These are phyloP conservation scores for Brachynemurus nebulosus DNA, from an alignment of 2,888 invertebrate genomes.

Conservation along the genomic window DNA sequence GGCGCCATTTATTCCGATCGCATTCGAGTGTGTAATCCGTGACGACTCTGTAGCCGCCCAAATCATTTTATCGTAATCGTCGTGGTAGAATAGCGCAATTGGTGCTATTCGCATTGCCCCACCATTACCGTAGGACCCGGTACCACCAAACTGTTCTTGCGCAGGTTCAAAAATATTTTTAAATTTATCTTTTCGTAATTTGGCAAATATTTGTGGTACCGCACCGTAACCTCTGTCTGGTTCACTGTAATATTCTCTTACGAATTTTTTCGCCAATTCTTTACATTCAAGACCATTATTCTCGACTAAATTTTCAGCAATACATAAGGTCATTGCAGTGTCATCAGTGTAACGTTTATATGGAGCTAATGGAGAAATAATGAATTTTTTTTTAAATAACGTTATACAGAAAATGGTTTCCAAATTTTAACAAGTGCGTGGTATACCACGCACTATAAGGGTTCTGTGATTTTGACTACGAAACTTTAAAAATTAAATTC, in stretches of 20 bases:
- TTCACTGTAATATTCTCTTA: constrained; percentile 43
- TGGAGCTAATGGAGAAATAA: constrained; percentile 38
- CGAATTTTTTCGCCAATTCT: constrained; percentile 48
- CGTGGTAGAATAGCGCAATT: constrained; percentile 43
- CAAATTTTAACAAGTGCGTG: no score
- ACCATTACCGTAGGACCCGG: constrained; percentile 65
- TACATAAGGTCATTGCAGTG: constrained; percentile 51
- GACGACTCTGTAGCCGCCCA: constrained; percentile 36
- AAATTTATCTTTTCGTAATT: constrained; percentile 38
- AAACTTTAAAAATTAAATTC: no score
- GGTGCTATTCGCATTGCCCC: constrained; percentile 62
- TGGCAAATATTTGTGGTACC: constrained; percentile 41
- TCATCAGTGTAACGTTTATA: constrained; percentile 51
- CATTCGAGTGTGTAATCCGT: constrained; percentile 47
- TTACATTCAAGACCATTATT: constrained; percentile 36
- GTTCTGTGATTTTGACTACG: no score
- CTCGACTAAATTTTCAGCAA: constrained; percentile 45
- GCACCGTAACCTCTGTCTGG: constrained; percentile 53
- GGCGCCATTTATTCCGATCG: constrained; percentile 41
- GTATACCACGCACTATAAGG: no score
- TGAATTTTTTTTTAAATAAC: no score
- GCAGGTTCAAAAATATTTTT: constrained; percentile 48
- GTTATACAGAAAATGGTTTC: no score
- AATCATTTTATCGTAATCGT: constrained; percentile 34
- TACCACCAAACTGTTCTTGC: constrained; percentile 46